Base-by-base conservation (phyloP, 2,888 invertebrate genomes). In the Lamproptera curius region DNA sequence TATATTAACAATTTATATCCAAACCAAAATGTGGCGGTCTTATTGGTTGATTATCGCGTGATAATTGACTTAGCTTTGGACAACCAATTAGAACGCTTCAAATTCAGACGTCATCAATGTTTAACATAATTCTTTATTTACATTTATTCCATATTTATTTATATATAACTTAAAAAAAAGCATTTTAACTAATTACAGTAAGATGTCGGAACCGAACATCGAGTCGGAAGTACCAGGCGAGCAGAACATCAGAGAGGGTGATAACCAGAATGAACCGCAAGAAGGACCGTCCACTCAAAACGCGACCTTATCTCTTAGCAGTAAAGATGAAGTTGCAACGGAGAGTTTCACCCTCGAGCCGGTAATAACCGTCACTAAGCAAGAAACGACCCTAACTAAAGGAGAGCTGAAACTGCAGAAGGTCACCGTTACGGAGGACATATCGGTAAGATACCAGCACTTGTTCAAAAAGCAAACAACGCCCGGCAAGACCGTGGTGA, bases 401-500 rank as follows among this genome's bases (percentile, higher is more conserved):
- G 79, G 74, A 0, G 80, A 77, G 31, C 8, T 79, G 50, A 83
- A 75, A 42, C 54, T 77, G 0, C 80, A 83, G 39, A 84, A 81
- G 56, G 62, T 85, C 0, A 66, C 76, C 0, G 79, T 84, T 0
- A 72, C 74, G 0, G 86, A 86, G 50, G 74, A 85, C 11, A 65
- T 85, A 0, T 70, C 83, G 57, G 70, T 84, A 51, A 80, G 75
- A 55, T 81, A 67, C 51, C 70, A 76, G 52, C 77, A 86, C 64
- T 62, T 85, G 61, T 81, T 83, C 57, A 83, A 75, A 57, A 81
- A 80, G 44, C 63, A 76, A 35, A 70, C 66, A 0, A 46, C 56
- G 11, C 75, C 76, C 0, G 80, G 79, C 0, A 79, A 82, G 59
- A 76, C 78, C 2, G 68, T 82, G 0, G 69, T 76, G 0, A 75